Percentiles rank a stretch among this genome's conserved stretches.
Conservation (phyloP, 1,140 invertebrate genomes). For the Macrosteles quadrilineatus region DNA sequence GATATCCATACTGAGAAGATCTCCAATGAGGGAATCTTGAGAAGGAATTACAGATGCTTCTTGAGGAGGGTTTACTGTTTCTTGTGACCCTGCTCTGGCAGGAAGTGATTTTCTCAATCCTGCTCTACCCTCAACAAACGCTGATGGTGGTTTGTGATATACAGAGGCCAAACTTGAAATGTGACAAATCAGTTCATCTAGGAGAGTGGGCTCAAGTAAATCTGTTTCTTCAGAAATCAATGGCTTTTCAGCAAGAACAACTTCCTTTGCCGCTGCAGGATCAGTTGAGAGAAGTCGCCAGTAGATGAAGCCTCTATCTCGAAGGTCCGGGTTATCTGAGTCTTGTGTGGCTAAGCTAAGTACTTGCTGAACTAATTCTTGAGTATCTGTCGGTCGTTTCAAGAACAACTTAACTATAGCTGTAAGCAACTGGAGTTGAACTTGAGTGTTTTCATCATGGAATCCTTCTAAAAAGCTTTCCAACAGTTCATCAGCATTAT, state of each 20-base stretch:
- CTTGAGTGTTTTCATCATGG: slow-evolving; percentile 99
- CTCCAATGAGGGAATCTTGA: slow-evolving; percentile 95
- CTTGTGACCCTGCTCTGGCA: slow-evolving; percentile 45
- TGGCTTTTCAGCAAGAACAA: slow-evolving; percentile 99
- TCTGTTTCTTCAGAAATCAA: slow-evolving; percentile 99
- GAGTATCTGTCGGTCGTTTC: slow-evolving; percentile 96
- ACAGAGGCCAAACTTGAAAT: slow-evolving; percentile 98
- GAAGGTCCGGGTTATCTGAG: slow-evolving; percentile 98
- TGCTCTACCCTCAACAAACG: slow-evolving; percentile 90
- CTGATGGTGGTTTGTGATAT: slow-evolving; percentile 98
- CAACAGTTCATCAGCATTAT: slow-evolving; percentile 98
- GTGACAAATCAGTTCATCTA: slow-evolving; percentile 99
- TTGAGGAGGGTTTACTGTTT: slow-evolving; percentile 45
- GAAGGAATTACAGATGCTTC: slow-evolving; percentile 78
- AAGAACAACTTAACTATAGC: slow-evolving; percentile 99
- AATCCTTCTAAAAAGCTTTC: slow-evolving; percentile 99
- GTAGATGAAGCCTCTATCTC: slow-evolving; percentile 99
- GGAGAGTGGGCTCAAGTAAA: slow-evolving; percentile 93
- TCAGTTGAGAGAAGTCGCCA: slow-evolving; percentile 98
- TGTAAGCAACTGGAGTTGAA: slow-evolving; percentile 94
- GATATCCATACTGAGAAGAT: slow-evolving; percentile 96
- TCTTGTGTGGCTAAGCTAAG: slow-evolving; percentile 94
- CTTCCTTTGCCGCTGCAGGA: slow-evolving; percentile 97
- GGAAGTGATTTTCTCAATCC: slow-evolving; percentile 57
- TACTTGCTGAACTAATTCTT: slow-evolving; percentile 93